A percentile compares a stretch with the other conserved stretches of the same genome.
These are phyloP conservation scores for Hiodon alosoides DNA, from an alignment of 2,113 vertebrate species.

Conservation along the genomic window DNA sequence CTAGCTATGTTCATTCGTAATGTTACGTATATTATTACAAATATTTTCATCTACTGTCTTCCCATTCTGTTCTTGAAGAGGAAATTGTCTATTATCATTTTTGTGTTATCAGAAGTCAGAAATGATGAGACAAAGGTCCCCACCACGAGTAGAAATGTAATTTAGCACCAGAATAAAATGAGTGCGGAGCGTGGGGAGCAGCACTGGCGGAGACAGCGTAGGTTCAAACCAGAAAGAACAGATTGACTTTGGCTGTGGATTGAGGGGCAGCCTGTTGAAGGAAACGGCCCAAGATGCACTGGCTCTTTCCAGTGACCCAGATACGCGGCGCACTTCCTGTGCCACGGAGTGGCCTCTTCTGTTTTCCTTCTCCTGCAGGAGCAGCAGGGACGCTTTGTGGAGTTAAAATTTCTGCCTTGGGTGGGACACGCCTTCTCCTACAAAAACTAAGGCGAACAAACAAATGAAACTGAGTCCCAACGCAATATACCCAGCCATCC, in stretches of 20 bases:
- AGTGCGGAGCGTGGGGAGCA: background rate
- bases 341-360: background rate
- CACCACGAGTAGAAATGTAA: background rate
- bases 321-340: conserved; percentile 7
- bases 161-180: background rate
- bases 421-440: too few relatives aligned
- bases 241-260: conserved; percentile 14
- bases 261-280: background rate
- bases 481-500: too few relatives aligned
- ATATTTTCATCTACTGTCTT: too few relatives aligned
- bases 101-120: conserved; percentile 15
- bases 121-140: conserved; percentile 16
- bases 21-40: too few relatives aligned
- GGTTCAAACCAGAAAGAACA: background rate
- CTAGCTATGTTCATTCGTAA: too few relatives aligned
- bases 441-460: too few relatives aligned
- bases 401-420: too few relatives aligned
- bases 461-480: too few relatives aligned
- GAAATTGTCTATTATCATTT: too few relatives aligned
- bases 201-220: background rate
- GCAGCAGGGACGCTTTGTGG: too few relatives aligned
- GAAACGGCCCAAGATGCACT: conserved; percentile 16
- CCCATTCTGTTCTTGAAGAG: too few relatives aligned
- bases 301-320: conserved; percentile 25
- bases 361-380: background rate